phyloP scores from a whole-genome alignment of 2,113 vertebrate genomes.

The Ceratotherium simum region DNA sequence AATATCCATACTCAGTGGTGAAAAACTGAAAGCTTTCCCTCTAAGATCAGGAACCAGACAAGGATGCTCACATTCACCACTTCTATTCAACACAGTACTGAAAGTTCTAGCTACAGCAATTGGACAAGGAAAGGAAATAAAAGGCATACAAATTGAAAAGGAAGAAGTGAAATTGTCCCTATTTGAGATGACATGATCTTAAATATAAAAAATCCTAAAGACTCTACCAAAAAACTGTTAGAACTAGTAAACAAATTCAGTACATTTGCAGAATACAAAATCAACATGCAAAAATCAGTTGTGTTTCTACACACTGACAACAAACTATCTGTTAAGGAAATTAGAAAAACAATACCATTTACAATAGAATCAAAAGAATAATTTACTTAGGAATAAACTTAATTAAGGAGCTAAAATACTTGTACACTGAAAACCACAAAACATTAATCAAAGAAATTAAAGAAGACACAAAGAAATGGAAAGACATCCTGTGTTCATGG shows the following conservation, averaged over 20 bases:
- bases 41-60: neutral
- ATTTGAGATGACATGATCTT: neutral
- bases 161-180: neutral
- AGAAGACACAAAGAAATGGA: neutral
- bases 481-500: neutral
- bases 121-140: neutral
- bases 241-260: neutral
- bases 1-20: neutral
- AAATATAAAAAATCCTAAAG: neutral
- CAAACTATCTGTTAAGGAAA: neutral
- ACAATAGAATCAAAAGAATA: neutral
- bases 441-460: neutral
- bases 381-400: neutral
- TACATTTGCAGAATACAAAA: neutral
- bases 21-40: neutral
- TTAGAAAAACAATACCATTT: neutral
- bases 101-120: neutral
- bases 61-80: neutral
- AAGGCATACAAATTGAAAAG: neutral
- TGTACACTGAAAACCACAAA: neutral
- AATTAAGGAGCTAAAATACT: neutral
- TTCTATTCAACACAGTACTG: neutral
- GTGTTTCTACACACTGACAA: neutral
- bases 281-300: neutral
- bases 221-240: neutral